Evolutionary conservation across 1,140 invertebrate species (phyloP).

Genomic region (Phymastichus coffea): DNA sequence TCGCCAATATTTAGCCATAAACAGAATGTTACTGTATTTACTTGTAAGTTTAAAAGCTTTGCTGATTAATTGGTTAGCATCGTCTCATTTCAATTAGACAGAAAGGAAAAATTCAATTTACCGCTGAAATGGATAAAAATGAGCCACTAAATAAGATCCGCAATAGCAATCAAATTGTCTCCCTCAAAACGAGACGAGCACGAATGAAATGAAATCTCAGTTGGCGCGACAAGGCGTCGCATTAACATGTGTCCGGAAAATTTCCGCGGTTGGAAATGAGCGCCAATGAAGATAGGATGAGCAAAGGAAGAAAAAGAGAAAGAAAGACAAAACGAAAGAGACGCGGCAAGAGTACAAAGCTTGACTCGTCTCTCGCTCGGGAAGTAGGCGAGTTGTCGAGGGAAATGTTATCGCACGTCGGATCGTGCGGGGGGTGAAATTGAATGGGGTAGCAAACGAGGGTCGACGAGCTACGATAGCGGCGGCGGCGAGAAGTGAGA

Average conservation of each 20-base stretch:
- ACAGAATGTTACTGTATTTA: too few relatives aligned
- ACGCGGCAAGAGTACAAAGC: conserved; percentile 38
- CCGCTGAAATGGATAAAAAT: too few relatives aligned
- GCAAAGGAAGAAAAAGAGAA: background rate
- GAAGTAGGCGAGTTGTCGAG: conserved; percentile 52
- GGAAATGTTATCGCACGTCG: conserved; percentile 52
- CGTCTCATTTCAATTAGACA: too few relatives aligned
- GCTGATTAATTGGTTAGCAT: too few relatives aligned
- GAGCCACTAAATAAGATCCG: too few relatives aligned
- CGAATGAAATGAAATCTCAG: background rate
- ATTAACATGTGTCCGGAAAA: conserved; percentile 14
- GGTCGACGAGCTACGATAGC: conserved; percentile 32
- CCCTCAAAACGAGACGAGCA: background rate
- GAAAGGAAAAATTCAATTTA: too few relatives aligned
- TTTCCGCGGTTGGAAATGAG: conserved; percentile 23
- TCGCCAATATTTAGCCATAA: too few relatives aligned
- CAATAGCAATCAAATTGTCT: conserved; percentile 12
- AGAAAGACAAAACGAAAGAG: conserved; percentile 22
- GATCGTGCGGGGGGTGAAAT: conserved; percentile 38
- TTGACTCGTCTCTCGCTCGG: too few relatives aligned
- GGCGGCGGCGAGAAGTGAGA: conserved; percentile 15
- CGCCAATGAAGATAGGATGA: background rate
- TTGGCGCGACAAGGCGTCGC: background rate
- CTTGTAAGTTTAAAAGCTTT: too few relatives aligned
- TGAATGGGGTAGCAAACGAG: conserved; percentile 50